These are phyloP conservation scores for Paedocypris sp. DNA, from an alignment of 2,113 vertebrate genomes.

Conservation along the genomic window DNA sequence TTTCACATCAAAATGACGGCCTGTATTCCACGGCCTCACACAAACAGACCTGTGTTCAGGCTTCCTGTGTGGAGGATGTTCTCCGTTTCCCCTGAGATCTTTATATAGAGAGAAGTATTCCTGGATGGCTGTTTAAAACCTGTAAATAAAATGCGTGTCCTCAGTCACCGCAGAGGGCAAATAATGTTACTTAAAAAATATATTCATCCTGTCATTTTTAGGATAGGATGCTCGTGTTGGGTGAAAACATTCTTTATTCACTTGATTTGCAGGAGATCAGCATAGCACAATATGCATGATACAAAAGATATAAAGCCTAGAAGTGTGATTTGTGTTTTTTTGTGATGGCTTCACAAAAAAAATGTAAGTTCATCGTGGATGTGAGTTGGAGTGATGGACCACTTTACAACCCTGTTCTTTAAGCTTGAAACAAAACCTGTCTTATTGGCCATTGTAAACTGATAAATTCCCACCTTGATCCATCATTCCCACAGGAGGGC, in stretches of 20 bases:
- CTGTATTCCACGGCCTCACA: slow-evolving; percentile 5
- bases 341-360: slow-evolving; percentile 20
- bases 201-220: background rate
- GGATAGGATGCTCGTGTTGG: no score
- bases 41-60: slow-evolving; percentile 25
- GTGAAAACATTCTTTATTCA: background rate
- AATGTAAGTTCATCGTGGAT: slow-evolving; percentile 21
- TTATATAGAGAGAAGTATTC: slow-evolving; percentile 19
- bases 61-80: background rate
- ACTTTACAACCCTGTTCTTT: slow-evolving; percentile 44
- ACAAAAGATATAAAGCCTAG: slow-evolving; percentile 18
- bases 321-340: slow-evolving; percentile 15
- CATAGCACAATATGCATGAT: slow-evolving; percentile 22
- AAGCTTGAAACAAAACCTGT: slow-evolving; percentile 44
- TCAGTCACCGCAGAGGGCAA: background rate
- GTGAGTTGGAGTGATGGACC: slow-evolving; percentile 14
- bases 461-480: slow-evolving; percentile 56
- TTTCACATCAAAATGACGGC: slow-evolving; percentile 39
- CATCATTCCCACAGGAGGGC: slow-evolving; percentile 44
- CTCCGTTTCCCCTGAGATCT: slow-evolving; percentile 19
- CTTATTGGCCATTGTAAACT: slow-evolving; percentile 51
- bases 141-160: slow-evolving; percentile 7
- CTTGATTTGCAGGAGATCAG: no score
- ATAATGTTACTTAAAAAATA: background rate
- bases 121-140: slow-evolving; percentile 11